Evolutionary conservation across 2,888 invertebrate species (phyloP).

Genomic region (Idaea dimidiata): DNA sequence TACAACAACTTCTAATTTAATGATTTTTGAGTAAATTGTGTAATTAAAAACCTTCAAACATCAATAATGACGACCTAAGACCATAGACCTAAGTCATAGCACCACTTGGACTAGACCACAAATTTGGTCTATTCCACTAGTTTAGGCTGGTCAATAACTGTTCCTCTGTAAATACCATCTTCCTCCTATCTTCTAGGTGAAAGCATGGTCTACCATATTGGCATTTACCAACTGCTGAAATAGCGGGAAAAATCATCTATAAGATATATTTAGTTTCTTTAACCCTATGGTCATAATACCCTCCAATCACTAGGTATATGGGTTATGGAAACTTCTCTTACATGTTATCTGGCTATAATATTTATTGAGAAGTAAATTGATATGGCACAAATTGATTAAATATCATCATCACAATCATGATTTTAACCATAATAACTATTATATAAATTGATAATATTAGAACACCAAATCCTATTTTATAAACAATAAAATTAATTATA

Average conservation of each 20-base stretch:
- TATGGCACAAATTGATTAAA: slow-evolving; percentile 53
- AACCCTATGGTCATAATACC: neutral
- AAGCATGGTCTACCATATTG: too few species aligned
- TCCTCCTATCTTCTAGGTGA: too few species aligned
- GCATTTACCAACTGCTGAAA: too few species aligned
- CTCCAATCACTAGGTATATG: neutral
- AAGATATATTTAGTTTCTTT: neutral
- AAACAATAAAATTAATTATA: slow-evolving; percentile 45
- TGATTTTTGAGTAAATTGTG: slow-evolving; percentile 12
- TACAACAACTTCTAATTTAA: neutral
- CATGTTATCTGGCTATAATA: slow-evolving; percentile 74
- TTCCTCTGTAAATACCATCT: too few species aligned
- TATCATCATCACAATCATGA: slow-evolving; percentile 69
- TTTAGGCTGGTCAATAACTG: too few species aligned
- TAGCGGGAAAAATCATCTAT: too few species aligned
- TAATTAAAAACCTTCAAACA: neutral
- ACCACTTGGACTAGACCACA: too few species aligned
- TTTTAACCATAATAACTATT: slow-evolving; percentile 48
- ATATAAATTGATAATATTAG: slow-evolving; percentile 41
- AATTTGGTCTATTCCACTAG: too few species aligned
- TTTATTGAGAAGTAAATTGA: slow-evolving; percentile 58
- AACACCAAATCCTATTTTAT: slow-evolving; percentile 60
- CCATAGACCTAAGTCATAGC: too few species aligned
- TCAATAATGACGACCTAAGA: too few species aligned
- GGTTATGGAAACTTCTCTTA: slow-evolving; percentile 43